phyloP scores from a whole-genome alignment of 2,797 vertebrate genomes.

The Neoniphon sammara region DNA sequence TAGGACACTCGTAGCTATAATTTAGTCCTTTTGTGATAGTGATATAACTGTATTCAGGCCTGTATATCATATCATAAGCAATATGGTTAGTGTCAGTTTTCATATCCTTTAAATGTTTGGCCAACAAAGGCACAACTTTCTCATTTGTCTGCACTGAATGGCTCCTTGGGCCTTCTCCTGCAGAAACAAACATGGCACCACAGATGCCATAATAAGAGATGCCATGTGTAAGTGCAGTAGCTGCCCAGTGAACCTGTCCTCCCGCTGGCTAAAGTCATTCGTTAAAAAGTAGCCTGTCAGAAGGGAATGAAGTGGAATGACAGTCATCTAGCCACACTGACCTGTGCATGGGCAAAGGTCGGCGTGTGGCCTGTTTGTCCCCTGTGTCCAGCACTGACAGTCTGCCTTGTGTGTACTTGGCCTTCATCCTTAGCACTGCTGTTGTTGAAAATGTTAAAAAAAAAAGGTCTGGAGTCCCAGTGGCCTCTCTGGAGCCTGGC shows the following conservation, averaged over 20 bases:
- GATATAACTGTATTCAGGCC: too few species aligned
- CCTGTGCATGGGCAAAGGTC: background rate
- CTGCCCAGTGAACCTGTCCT: constrained; percentile 24
- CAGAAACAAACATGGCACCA: constrained; percentile 36
- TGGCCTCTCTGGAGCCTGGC: constrained; percentile 25
- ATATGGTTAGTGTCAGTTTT: background rate
- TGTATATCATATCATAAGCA: too few species aligned
- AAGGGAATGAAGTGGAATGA: constrained; percentile 5
- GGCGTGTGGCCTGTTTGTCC: background rate
- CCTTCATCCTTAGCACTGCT: constrained; percentile 39
- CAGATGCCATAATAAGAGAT: background rate
- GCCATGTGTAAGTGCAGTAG: background rate
- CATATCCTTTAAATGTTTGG: background rate
- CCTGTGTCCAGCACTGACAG: background rate
- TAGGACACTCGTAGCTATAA: too few species aligned
- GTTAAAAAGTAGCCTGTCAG: background rate
- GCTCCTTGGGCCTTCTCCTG: constrained; percentile 3
- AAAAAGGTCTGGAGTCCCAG: constrained; percentile 57
- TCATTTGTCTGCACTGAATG: background rate
- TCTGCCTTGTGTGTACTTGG: constrained; percentile 43
- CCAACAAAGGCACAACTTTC: background rate
- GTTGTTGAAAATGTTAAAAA: constrained; percentile 41
- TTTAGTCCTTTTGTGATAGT: too few species aligned
- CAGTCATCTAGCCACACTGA: background rate
- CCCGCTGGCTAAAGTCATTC: background rate